A percentile compares a stretch with the other conserved stretches of the same genome.
Evolutionary conservation across 2,797 vertebrate species (phyloP).

Genomic region (Alectoris magna): DNA sequence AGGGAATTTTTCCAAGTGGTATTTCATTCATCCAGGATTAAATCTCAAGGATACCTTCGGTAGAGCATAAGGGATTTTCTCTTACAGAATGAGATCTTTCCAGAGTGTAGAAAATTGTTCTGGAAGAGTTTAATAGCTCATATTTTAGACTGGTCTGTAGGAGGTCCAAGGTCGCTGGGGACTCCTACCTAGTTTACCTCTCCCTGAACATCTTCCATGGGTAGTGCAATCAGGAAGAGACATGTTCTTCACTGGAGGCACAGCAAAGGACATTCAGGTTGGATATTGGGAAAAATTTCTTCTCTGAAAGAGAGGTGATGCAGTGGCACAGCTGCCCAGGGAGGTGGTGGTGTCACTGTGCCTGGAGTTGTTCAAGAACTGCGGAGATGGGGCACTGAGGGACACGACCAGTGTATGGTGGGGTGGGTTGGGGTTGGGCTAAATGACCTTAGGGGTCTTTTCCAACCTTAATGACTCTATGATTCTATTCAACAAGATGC

Average conservation of each 20-base stretch:
- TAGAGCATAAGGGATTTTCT: not conserved
- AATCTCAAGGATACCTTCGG: not conserved
- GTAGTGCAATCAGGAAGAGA: not conserved
- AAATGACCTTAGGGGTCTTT: too few species aligned
- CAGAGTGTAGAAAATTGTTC: not conserved
- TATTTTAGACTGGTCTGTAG: not conserved
- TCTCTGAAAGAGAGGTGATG: too few species aligned
- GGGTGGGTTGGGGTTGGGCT: too few species aligned
- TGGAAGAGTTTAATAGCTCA: not conserved
- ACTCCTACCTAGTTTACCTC: not conserved
- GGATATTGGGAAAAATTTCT: too few species aligned
- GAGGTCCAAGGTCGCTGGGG: not conserved
- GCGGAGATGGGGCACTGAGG: too few species aligned
- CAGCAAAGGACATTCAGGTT: not conserved
- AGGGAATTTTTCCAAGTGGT: not conserved
- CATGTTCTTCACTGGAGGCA: not conserved
- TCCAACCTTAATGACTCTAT: too few species aligned
- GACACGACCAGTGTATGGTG: too few species aligned
- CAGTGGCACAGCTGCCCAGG: too few species aligned
- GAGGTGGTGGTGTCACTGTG: too few species aligned
- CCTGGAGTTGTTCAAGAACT: too few species aligned
- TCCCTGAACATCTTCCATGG: not conserved
- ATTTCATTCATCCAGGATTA: not conserved
- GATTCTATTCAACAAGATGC: not conserved
- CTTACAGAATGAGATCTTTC: not conserved